These are phyloP conservation scores for Sebastes iracundus DNA, from an alignment of 2,797 vertebrate species.

Conservation along the genomic window DNA sequence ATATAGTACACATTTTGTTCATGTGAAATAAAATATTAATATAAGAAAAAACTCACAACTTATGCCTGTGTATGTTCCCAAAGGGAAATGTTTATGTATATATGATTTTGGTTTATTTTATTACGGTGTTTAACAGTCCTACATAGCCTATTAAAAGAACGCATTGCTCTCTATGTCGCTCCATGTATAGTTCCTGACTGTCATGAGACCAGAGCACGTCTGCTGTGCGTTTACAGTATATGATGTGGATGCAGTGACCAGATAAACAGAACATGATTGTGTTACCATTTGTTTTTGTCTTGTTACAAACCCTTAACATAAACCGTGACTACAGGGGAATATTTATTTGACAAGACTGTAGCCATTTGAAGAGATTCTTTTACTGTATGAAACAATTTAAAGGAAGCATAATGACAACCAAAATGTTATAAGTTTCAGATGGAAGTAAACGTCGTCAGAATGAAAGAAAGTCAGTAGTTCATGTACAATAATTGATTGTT, in stretches of 20 bases:
- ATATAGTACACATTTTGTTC: slow-evolving; percentile 28
- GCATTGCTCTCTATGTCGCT: not conserved
- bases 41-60: not conserved
- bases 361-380: not conserved
- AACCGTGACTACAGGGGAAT: not conserved
- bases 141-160: no score
- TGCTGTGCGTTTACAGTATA: not conserved
- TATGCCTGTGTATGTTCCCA: not conserved
- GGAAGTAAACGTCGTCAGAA: not conserved
- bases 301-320: not conserved
- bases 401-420: not conserved
- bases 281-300: slow-evolving; percentile 21
- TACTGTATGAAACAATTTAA: not conserved
- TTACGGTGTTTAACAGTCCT: not conserved
- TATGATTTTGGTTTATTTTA: not conserved
- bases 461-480: not conserved
- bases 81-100: not conserved
- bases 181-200: not conserved
- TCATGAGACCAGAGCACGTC: not conserved
- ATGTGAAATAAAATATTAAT: slow-evolving; percentile 44
- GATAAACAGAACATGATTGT: slow-evolving; percentile 3
- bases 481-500: not conserved
- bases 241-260: not conserved
- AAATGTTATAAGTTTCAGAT: not conserved
- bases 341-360: not conserved